Evolutionary conservation across 2,113 vertebrate species (phyloP), one percentile per base, ranked within the genome.

Genomic region (Carassius gibelio): DNA sequence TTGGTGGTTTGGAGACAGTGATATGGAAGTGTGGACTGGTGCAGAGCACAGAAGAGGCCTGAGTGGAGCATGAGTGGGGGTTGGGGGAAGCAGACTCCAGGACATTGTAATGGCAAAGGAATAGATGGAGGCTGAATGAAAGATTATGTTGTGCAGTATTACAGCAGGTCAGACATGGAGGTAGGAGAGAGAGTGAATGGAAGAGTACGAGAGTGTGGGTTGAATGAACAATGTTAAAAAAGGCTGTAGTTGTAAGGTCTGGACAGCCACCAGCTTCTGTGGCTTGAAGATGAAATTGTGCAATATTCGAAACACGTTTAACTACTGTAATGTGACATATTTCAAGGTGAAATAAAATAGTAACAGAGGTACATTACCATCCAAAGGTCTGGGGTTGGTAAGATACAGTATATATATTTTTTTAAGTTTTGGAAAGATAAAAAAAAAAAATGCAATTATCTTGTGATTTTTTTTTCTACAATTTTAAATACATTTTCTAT

Each of bases 1-100:
- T 15, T 74, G 78, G 69, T 76, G 85, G 82, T 83, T 86, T 55
- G 64, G 52, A 79, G 66, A 72, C 45, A 48, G 69, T 84, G 68
- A 83, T 82, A 66, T 80, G 68, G 84, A 82, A 80, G 87, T 88
- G 75, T 30, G 84, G 76, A 61, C 34, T 14, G 59, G 76, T 62
- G 52, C 82, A 77, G 38, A 61, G 74, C 59, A 42, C n/a, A 71
- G 66, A 42, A 80, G 17, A 8, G 23, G 45, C 59, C 72, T 1
- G 42, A 30, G 50, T 26, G 64, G 78, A 11, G 26, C 30, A 17
- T 21, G 42, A 34, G 45, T 75, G 57, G 75, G 66, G 75, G 55
- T 55, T 81, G 26, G 55, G 8, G 36, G 69, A 48, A 66, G 57
- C 15, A 66, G 71, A 36, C 66, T 57, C 48, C 21, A 77, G 66